phyloP scores from a whole-genome alignment of 2,888 invertebrate genomes.

The Entomobrya multifasciata region DNA sequence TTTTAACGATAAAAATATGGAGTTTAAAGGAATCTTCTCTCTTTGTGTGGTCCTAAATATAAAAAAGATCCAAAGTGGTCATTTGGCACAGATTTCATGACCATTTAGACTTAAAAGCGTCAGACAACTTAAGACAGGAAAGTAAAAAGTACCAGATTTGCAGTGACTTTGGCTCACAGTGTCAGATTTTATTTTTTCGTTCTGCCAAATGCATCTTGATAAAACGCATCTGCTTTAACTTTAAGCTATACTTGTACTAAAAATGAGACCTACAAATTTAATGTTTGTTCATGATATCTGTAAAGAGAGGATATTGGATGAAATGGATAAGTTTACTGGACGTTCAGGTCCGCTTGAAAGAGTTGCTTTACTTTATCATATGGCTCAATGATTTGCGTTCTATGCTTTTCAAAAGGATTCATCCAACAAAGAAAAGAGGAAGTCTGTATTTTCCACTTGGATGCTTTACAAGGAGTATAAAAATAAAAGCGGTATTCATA shows the following conservation, averaged over 20 bases:
- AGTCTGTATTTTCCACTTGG: conserved; percentile 62
- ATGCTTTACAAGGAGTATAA: conserved; percentile 47
- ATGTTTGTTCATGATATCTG: conserved; percentile 34
- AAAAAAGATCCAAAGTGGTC: conserved; percentile 52
- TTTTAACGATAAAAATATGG: not conserved
- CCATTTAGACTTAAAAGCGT: conserved; percentile 56
- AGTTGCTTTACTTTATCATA: conserved; percentile 30
- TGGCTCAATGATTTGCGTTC: conserved; percentile 67
- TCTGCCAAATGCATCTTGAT: conserved; percentile 54
- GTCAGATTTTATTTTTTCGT: conserved; percentile 21
- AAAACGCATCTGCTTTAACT: conserved; percentile 60
- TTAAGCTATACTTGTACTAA: not conserved
- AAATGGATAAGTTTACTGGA: conserved; percentile 57
- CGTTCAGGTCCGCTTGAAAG: conserved; percentile 61
- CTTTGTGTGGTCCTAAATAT: conserved; percentile 67
- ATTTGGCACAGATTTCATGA: conserved; percentile 71
- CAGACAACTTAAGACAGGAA: conserved; percentile 46
- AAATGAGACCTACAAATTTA: conserved; percentile 39
- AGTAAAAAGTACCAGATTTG: conserved; percentile 25
- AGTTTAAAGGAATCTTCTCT: conserved; percentile 7
- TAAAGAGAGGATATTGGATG: not conserved
- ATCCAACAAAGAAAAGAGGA: conserved; percentile 44
- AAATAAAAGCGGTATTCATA: conserved; percentile 48
- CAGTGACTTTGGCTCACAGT: not conserved
- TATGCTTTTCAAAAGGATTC: conserved; percentile 60